Base-by-base conservation (phyloP, 2,888 invertebrate species). In the Incurvaria masculella region DNA sequence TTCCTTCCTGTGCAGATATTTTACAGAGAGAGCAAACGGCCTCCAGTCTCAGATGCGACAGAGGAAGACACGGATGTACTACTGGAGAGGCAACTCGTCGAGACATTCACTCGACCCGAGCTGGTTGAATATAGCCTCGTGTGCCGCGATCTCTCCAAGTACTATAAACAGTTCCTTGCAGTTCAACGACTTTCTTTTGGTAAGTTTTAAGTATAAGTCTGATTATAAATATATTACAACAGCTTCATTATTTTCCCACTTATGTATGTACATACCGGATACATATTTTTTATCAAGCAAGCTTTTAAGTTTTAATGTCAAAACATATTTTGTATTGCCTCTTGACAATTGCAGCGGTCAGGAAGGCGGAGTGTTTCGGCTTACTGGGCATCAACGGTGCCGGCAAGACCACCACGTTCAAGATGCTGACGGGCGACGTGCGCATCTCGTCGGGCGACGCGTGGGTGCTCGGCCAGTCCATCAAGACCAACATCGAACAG, bases 341-440 rank as follows among this genome's bases (percentile, higher is more conserved):
- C n/a, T n/a, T n/a, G n/a, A n/a, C n/a, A n/a, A n/a, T 66, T 61
- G 63, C 84, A 61, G 88, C 85, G 20, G 84, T 91, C 0, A 83
- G 82, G 42, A 73, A 83, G 53, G 85, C 83, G 44, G 91, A 91
- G 65, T 92, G 91, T 61, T 92, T 92, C 62, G 92, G 92, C 1
- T 66, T 93, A 43, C 72, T 93, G 45, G 91, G 93, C 11, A 84
- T 89, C 0, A 93, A 94, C 66, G 93, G 93, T 39, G 92, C 93
- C 19, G 93, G 93, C n/a, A 94, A 93, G 69, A 92, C 91, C 1
- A 86, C 86, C 38, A 94, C 94, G 1, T 96, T 96, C 66, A 88
- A 88, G 65, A 92, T 93, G 88, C 74, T 94, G 60, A 92, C 93
- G 0, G 94, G 94, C 2, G 92, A 91, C 64, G 83, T 86, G 55